Conservation (phyloP, 64 coral and sea anemone genomes). For the Dendrophyllia cribrosa region DNA sequence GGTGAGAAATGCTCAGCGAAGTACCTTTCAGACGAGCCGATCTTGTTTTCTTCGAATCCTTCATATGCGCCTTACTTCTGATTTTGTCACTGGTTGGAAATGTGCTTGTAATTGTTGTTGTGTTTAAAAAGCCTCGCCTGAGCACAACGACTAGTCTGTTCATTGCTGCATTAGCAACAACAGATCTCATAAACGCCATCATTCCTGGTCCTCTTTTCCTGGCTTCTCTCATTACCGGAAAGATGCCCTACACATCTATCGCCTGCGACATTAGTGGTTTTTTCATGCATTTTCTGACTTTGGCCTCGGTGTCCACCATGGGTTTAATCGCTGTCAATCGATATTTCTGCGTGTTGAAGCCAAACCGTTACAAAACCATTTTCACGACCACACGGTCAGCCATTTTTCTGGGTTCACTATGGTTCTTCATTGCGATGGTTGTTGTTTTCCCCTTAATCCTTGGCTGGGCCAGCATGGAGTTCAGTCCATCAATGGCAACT, state of each 20-base stretch:
- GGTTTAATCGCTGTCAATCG: slow-evolving; percentile 42
- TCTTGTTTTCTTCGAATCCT: not conserved
- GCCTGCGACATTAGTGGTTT: slow-evolving; percentile 37
- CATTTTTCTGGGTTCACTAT: slow-evolving; percentile 33
- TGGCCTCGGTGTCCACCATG: slow-evolving; percentile 11
- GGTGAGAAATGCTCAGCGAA: not conserved
- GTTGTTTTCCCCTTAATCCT: slow-evolving; percentile 34
- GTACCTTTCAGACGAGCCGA: not conserved
- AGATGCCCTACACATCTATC: not conserved
- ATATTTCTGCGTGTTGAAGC: slow-evolving; percentile 23
- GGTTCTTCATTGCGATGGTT: slow-evolving; percentile 33
- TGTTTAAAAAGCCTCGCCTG: slow-evolving; percentile 15
- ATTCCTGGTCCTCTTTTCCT: slow-evolving; percentile 22
- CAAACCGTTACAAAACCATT: slow-evolving; percentile 32
- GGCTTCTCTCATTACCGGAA: not conserved
- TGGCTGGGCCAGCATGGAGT: slow-evolving; percentile 28
- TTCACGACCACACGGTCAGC: slow-evolving; percentile 43
- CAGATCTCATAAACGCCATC: slow-evolving; percentile 17
- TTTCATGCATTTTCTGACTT: slow-evolving; percentile 23
- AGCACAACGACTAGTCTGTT: slow-evolving; percentile 20
- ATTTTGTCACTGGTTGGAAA: slow-evolving; percentile 26
- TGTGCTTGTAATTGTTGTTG: slow-evolving; percentile 31
- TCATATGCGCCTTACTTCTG: not conserved
- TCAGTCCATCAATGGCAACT: not conserved
- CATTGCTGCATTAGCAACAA: slow-evolving; percentile 22